Evolutionary conservation across 2,113 vertebrate species (phyloP).

Genomic region (Corythoichthys haematopterus): DNA sequence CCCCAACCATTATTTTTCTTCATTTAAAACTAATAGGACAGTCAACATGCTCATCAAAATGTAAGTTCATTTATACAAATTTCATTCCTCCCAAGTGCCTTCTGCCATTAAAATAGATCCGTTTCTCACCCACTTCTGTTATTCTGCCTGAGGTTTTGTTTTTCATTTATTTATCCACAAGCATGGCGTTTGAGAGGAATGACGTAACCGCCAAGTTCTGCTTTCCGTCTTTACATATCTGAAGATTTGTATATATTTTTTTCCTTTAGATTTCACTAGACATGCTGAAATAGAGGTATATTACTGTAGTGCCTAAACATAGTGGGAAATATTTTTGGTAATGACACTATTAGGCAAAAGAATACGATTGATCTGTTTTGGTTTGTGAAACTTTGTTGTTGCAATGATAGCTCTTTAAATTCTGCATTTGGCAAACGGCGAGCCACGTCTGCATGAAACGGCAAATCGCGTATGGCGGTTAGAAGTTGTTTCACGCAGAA

Average conservation of each 20-base stretch:
- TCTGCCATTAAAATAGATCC: conserved; percentile 36
- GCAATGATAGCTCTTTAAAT: background rate
- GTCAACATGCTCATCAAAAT: background rate
- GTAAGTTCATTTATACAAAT: conserved; percentile 35
- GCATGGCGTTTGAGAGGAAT: conserved; percentile 73
- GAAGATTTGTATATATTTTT: conserved; percentile 60
- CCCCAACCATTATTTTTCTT: conserved; percentile 44
- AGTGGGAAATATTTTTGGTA: conserved; percentile 63
- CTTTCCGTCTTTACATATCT: conserved; percentile 48
- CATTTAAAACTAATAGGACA: background rate
- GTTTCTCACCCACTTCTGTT: conserved; percentile 10
- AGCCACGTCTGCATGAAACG: background rate
- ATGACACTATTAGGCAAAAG: conserved; percentile 54
- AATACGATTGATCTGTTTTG: background rate
- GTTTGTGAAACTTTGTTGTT: background rate
- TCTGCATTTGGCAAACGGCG: background rate
- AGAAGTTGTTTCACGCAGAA: background rate
- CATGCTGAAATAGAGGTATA: conserved; percentile 55
- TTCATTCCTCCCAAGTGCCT: conserved; percentile 79
- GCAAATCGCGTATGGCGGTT: background rate
- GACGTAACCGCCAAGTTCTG: conserved; percentile 46
- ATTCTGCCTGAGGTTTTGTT: conserved; percentile 7
- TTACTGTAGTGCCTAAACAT: conserved; percentile 68
- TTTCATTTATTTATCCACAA: conserved; percentile 21
- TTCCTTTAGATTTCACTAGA: conserved; percentile 58